phyloP scores from a whole-genome alignment of 2,797 vertebrate genomes.

The Eutrigla gurnardus region DNA sequence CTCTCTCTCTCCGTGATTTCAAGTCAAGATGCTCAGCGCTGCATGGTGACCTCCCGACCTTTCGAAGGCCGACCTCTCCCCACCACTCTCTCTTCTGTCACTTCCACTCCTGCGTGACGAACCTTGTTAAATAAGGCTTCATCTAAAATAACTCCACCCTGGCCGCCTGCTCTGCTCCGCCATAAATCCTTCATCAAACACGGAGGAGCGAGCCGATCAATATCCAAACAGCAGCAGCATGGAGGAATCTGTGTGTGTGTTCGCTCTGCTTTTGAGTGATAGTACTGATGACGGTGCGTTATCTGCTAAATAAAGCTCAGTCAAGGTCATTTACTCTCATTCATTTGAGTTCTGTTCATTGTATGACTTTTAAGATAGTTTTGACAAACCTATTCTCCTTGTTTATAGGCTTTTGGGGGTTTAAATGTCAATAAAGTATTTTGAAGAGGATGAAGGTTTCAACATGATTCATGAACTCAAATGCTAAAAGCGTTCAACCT shows the following conservation, averaged over 20 bases:
- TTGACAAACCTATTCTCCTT: too few relatives aligned
- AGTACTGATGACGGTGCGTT: conserved; percentile 9
- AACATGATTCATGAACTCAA: background rate
- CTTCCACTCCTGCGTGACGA: conserved; percentile 41
- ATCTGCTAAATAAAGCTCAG: conserved; percentile 36
- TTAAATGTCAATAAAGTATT: background rate
- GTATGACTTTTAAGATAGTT: background rate
- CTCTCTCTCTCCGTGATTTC: conserved; percentile 1
- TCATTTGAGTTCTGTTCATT: background rate
- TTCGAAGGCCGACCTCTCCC: background rate
- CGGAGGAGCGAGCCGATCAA: conserved; percentile 54
- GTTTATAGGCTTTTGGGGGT: background rate
- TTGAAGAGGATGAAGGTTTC: background rate
- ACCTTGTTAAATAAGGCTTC: conserved; percentile 72
- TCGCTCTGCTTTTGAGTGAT: conserved; percentile 6
- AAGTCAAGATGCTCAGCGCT: conserved; percentile 10
- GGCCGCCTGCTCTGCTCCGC: conserved; percentile 43
- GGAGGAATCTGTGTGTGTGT: background rate
- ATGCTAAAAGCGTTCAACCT: fast-evolving
- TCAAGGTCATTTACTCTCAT: conserved; percentile 26
- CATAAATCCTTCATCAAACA: conserved; percentile 71
- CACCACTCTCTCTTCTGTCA: background rate
- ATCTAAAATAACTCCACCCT: conserved; percentile 67
- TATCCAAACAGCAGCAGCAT: conserved; percentile 49
- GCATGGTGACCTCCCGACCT: conserved; percentile 53